Base-by-base conservation (phyloP, 2,888 invertebrate genomes). In the Machimus rusticus region DNA sequence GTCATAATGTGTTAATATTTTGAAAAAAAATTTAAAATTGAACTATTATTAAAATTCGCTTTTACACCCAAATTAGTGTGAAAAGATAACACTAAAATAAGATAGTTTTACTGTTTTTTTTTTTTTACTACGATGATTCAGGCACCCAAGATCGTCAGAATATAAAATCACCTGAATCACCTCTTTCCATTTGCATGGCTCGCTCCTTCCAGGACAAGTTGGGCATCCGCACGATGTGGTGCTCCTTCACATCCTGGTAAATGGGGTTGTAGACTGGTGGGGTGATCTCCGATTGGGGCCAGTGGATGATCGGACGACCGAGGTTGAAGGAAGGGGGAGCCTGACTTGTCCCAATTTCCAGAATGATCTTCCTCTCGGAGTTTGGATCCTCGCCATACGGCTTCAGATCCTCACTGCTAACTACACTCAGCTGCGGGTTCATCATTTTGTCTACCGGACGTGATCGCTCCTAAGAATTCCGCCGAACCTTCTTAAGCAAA, bases 171-270 rank as follows among this genome's bases (percentile, higher is more conserved):
- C n/a, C 39, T 79, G 23, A 74, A 88, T 89, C 88, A 94, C 94
- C 94, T 93, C 94, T 94, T 91, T 95, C 95, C 88, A 94, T 93
- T 91, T 95, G 95, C 89, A 95, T 89, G 1, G 95, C 95, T 78
- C 94, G 93, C 89, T 94, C 94, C 90, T 94, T 94, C 94, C 95
- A 94, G 66, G 66, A 93, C 39, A 66, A 6, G 19, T 86, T 79
- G 55, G 78, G 57, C 31, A 79, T 12, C 12, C 78, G 14, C 12
- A 78, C 39, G 34, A 88, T 88, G 34, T 82, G 76, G 74, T 87
- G 88, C 66, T 87, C 88, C 28, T 85, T 87, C 19, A 88, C 43
- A 37, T 88, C 87, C 8, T 86, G 74, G 87, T 87, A 88, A 12
- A 88, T 34, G 1, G 86, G 31, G 31, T 82, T 84, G 39, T 86